Percentiles rank a stretch among this genome's conserved stretches.
Evolutionary conservation across 2,113 vertebrate species (phyloP).

Genomic region (Mohoua ochrocephala): DNA sequence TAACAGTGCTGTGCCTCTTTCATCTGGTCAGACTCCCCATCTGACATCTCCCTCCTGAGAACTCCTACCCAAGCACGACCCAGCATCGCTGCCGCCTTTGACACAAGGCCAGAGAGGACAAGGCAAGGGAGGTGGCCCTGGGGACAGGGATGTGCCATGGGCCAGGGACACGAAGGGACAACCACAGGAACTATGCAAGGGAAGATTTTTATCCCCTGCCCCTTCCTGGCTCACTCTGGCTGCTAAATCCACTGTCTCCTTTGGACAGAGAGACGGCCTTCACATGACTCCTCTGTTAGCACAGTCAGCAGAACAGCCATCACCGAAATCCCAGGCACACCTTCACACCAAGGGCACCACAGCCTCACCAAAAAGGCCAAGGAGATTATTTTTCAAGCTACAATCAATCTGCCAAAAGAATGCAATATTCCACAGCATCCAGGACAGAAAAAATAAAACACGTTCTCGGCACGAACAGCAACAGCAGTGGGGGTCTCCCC

Average conservation of each 20-base stretch:
- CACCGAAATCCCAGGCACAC: neutral
- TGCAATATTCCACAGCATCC: neutral
- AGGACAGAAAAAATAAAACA: neutral
- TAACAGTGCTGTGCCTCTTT: neutral
- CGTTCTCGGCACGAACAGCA: neutral
- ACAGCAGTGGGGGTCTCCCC: neutral
- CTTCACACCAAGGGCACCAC: neutral
- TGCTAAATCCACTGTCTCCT: neutral
- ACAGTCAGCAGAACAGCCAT: neutral
- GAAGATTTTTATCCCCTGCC: neutral
- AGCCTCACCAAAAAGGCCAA: neutral
- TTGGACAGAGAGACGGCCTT: neutral
- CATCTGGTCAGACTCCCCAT: neutral
- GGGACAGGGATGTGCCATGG: neutral
- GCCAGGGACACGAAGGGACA: rapidly evolving
- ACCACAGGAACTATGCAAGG: rapidly evolving
- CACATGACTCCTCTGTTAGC: neutral
- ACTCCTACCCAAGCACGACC: rapidly evolving
- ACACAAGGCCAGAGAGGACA: rapidly evolving
- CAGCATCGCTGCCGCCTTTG: neutral
- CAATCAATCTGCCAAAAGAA: neutral
- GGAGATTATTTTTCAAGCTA: neutral
- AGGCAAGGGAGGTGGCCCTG: neutral
- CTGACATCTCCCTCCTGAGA: rapidly evolving
- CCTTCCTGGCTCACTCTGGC: neutral